Evolutionary conservation across 2,888 invertebrate genomes (phyloP).

Genomic region (Adelphocoris suturalis): DNA sequence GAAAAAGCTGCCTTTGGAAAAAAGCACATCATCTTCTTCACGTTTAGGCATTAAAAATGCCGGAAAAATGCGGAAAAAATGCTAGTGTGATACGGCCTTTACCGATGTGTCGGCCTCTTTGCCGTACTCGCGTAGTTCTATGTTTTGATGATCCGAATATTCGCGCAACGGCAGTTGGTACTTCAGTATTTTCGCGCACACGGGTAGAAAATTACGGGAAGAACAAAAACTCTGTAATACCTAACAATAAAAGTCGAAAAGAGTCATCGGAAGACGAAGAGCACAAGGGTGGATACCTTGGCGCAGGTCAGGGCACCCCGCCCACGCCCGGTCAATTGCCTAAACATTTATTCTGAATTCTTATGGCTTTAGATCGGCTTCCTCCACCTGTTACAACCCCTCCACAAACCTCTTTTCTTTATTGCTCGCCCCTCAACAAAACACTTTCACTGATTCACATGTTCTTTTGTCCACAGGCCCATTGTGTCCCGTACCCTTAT

Average conservation of each 20-base stretch:
- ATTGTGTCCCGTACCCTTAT: conserved; percentile 57
- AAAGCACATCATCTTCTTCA: no score
- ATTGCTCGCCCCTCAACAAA: conserved; percentile 42
- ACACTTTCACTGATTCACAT: conserved; percentile 71
- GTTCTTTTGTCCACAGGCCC: conserved; percentile 65
- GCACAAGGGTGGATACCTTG: conserved; percentile 54
- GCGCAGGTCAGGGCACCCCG: conserved; percentile 61
- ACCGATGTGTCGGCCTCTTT: no score
- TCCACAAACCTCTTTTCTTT: conserved; percentile 49
- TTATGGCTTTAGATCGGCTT: conserved; percentile 53
- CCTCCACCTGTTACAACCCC: conserved; percentile 64
- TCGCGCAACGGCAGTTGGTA: no score
- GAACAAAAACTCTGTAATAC: no score
- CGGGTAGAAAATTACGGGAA: no score
- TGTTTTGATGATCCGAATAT: no score
- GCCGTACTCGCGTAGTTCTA: no score
- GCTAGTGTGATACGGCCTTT: no score
- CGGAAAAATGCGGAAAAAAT: no score
- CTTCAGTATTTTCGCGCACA: no score
- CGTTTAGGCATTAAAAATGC: no score
- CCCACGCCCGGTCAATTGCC: conserved; percentile 67
- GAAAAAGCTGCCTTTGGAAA: no score
- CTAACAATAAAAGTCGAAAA: neutral
- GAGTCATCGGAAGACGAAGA: neutral
- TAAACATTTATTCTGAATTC: conserved; percentile 71